Conservation (phyloP, 2,888 invertebrate species). For the Allacma fusca region DNA sequence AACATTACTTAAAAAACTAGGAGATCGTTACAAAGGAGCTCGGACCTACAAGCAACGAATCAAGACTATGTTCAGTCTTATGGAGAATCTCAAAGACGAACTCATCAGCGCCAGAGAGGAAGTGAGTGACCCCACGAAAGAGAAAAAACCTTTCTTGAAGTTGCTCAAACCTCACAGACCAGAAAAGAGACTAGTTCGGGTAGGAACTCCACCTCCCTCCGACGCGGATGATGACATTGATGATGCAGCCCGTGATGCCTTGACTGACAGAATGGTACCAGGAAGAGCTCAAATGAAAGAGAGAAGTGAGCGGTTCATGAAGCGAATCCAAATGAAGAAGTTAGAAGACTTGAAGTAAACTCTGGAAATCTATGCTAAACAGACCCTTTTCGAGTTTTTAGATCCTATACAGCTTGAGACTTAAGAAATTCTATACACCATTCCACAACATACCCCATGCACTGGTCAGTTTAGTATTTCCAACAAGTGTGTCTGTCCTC, state of each 20-base stretch:
- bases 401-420: no score
- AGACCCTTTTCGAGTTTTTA: no score
- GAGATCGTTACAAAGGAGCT: conserved; percentile 10
- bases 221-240: conserved; percentile 30
- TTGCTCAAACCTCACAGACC: conserved; percentile 21
- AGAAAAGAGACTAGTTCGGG: conserved; percentile 25
- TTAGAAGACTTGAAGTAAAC: background rate
- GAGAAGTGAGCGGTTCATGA: conserved; percentile 30
- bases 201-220: conserved; percentile 35
- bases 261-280: conserved; percentile 21
- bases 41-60: conserved; percentile 29
- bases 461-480: no score
- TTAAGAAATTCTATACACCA: no score
- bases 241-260: conserved; percentile 22
- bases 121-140: background rate
- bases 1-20: conserved; percentile 21
- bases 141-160: conserved; percentile 24
- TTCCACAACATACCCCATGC: no score
- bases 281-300: conserved; percentile 32
- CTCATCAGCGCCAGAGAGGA: conserved; percentile 11
- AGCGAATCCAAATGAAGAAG: conserved; percentile 17
- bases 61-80: conserved; percentile 34
- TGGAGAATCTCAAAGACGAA: conserved; percentile 36
- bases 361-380: no score
- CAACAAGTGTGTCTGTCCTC: no score